Evolutionary conservation across 2,888 invertebrate species (phyloP), one percentile per base, ranked within the genome.

Genomic region (Alitta virens): DNA sequence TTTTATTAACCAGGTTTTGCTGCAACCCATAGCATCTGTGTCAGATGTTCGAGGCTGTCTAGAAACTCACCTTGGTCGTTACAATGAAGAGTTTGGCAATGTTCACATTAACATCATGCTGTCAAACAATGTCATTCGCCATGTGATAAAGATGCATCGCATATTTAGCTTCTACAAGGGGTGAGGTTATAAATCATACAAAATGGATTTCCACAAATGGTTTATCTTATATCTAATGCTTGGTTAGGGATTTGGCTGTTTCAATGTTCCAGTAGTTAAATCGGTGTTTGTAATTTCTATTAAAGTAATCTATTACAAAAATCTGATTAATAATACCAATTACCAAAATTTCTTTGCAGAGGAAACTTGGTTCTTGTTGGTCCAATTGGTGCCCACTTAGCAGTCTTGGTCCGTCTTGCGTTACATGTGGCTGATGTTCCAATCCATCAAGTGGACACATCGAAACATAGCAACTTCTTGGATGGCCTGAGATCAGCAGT

Each of bases 401-500:
- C 78, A 16, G 78, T 76, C n/a, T 72, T 82, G 59, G 78, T 77
- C 65, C 74, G 75, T 62, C 73, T 82, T 53, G 79, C 80, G 5
- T 73, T 81, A 24, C 79, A 81, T 67, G 77, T 82, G 18, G 77
- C 80, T 33, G 77, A 81, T 67, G 75, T 81, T 27, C 78, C 76
- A 27, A 74, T 78, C 42, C 76, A 78, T 59, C 71, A 71, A 53
- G 71, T 82, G 57, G 81, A 82, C 65, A 74, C 78, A 7, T 74
- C 77, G 46, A 79, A 78, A 63, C 74, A 73, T 63, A 80, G 75
- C 68, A 78, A 75, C 66, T 81, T 82, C 73, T 78, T 80, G 66
- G 82, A 82, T 70, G 80, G 80, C 26, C 73, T 82, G 42, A 71
- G 81, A n/a, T 77, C 79, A n/a, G 81, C 80, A 53, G 74, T 82